phyloP scores from a whole-genome alignment of 2,113 vertebrate species.

The Pogonocichla stellata region DNA sequence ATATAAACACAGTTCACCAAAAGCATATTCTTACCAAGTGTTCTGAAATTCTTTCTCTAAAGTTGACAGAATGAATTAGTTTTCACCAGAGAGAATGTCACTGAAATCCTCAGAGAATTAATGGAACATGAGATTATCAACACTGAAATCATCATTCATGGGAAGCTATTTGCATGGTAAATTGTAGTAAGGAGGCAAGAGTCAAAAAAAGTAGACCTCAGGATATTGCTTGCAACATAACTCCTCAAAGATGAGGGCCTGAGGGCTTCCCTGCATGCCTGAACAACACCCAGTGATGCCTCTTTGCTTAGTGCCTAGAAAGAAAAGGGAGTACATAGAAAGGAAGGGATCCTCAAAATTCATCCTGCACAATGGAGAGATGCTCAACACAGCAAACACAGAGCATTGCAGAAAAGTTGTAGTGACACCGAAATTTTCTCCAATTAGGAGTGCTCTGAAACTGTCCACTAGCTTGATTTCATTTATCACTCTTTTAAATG shows the following conservation, averaged over 20 bases:
- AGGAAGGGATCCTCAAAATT: not conserved
- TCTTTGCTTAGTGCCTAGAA: rapidly evolving
- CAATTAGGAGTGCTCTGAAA: not conserved
- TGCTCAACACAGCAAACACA: not conserved
- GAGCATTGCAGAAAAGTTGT: not conserved
- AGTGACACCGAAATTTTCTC: not conserved
- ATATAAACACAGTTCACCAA: not conserved
- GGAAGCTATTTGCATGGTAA: not conserved
- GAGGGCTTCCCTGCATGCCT: not conserved
- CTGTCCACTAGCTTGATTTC: not conserved
- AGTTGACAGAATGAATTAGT: not conserved
- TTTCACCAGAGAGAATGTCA: not conserved
- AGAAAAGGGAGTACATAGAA: not conserved
- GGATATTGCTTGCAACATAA: not conserved
- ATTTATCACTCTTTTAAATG: not conserved
- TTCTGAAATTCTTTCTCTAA: not conserved
- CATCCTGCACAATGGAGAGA: not conserved
- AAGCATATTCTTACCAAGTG: not conserved
- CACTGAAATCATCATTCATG: not conserved
- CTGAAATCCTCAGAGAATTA: not conserved
- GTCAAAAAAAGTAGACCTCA: not conserved
- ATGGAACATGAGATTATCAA: not conserved
- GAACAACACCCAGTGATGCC: not conserved
- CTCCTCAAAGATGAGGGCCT: not conserved
- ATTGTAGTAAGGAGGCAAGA: not conserved